A percentile compares a stretch with the other conserved stretches of the same genome.
phyloP scores from a whole-genome alignment of 2,888 invertebrate species.

The Xestobium rufovillosum region DNA sequence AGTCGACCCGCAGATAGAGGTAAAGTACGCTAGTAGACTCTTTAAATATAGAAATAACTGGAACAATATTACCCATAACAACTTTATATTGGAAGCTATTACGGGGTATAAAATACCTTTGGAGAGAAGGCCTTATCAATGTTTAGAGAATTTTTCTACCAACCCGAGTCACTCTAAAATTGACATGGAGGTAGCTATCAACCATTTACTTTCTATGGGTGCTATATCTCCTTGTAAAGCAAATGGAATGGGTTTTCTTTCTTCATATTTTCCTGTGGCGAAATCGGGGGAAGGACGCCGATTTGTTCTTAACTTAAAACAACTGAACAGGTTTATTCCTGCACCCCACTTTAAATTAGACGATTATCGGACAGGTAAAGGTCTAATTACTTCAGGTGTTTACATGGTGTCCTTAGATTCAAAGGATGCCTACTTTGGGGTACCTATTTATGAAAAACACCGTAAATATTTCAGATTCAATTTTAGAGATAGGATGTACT shows the following conservation, averaged over 20 bases:
- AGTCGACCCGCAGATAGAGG: neutral
- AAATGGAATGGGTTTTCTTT: neutral
- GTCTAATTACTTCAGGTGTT: slow-evolving; percentile 1
- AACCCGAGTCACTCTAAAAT: neutral
- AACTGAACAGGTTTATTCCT: slow-evolving; percentile 3
- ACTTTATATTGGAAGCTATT: neutral
- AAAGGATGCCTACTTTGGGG: too few species aligned
- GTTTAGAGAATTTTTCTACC: neutral
- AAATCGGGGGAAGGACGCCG: neutral
- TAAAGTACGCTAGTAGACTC: slow-evolving; percentile 1
- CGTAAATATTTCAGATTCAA: slow-evolving; percentile 2
- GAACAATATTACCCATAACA: neutral
- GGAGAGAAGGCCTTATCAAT: slow-evolving; percentile 1
- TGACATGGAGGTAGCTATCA: slow-evolving; percentile 4
- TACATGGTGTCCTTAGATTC: too few species aligned
- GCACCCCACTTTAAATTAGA: slow-evolving; percentile 1
- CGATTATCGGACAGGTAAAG: slow-evolving; percentile 1
- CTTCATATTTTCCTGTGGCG: neutral
- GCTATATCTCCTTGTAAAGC: slow-evolving; percentile 1
- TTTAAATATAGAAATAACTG: neutral
- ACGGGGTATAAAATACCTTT: neutral
- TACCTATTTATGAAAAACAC: too few species aligned
- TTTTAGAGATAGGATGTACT: neutral
- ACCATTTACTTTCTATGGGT: neutral
- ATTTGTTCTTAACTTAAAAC: slow-evolving; percentile 2